phyloP scores from a whole-genome alignment of 2,888 invertebrate genomes.

The Dasypogon diadema region DNA sequence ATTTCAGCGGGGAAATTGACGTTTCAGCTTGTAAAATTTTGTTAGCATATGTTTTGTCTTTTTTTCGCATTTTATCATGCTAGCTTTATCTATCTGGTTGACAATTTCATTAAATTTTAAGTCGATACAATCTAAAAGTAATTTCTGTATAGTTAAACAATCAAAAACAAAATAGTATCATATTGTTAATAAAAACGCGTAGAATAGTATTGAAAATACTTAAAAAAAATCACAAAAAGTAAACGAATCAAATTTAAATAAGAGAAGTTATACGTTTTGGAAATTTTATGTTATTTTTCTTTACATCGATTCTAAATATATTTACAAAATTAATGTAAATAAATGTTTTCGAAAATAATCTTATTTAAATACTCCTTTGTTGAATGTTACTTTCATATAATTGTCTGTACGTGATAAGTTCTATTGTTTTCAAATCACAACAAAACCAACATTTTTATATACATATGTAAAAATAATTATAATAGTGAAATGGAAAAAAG shows the following conservation, averaged over 20 bases:
- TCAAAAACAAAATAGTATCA: constrained; percentile 43
- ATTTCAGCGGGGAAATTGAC: too few species aligned
- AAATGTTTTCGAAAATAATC: neutral
- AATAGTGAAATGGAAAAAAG: constrained; percentile 55
- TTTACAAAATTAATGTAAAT: constrained; percentile 22
- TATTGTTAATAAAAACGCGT: constrained; percentile 12
- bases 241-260: constrained; percentile 49
- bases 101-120: constrained; percentile 49
- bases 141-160: constrained; percentile 51
- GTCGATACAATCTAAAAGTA: constrained; percentile 34
- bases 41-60: too few species aligned
- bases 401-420: neutral
- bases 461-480: constrained; percentile 54
- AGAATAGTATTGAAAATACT: constrained; percentile 43
- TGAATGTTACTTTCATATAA: too few species aligned
- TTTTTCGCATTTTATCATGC: too few species aligned
- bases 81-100: too few species aligned
- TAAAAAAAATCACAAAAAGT: constrained; percentile 41
- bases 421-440: too few species aligned
- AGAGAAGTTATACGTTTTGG: constrained; percentile 14
- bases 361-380: too few species aligned
- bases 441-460: constrained; percentile 46
- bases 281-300: constrained; percentile 35
- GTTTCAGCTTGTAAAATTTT: too few species aligned
- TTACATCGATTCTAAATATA: constrained; percentile 36